Evolutionary conservation across 2,888 invertebrate genomes (phyloP).

Genomic region (Drosophila demipolita): DNA sequence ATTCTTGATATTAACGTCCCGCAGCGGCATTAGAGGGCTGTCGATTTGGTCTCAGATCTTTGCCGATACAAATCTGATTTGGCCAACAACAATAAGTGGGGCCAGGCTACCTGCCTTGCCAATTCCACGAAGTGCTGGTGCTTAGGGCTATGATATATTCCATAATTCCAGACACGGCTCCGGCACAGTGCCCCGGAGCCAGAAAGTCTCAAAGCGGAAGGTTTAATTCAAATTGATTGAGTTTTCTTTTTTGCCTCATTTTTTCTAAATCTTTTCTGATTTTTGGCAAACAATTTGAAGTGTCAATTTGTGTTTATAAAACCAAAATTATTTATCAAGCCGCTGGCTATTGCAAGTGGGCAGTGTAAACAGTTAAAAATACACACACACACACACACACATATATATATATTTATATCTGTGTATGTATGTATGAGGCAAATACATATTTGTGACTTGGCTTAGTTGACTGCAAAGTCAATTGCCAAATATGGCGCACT

Average conservation of each 20-base stretch:
- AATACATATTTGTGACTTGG: conserved; percentile 56
- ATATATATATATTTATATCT: conserved; percentile 17
- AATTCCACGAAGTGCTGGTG: conserved; percentile 62
- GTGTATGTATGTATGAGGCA: conserved; percentile 40
- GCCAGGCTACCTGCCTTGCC: conserved; percentile 64
- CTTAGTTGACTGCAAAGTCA: conserved; percentile 78
- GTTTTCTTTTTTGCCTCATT: conserved; percentile 23
- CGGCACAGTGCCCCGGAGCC: conserved; percentile 23
- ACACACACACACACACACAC: background rate
- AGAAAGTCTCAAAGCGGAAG: conserved; percentile 50
- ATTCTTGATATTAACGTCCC: conserved; percentile 34
- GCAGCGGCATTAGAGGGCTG: conserved; percentile 41
- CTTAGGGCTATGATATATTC: conserved; percentile 58
- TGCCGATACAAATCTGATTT: conserved; percentile 70
- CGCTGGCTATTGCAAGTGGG: conserved; percentile 68
- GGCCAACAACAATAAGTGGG: conserved; percentile 41
- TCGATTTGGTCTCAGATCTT: conserved; percentile 61
- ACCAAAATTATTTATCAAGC: conserved; percentile 74
- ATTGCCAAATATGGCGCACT: conserved; percentile 81
- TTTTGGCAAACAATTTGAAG: conserved; percentile 73
- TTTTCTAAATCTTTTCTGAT: conserved; percentile 17
- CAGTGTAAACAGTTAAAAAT: conserved; percentile 69
- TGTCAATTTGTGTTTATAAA: conserved; percentile 78
- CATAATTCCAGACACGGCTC: conserved; percentile 29
- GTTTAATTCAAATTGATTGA: conserved; percentile 72